Percentiles rank a stretch among this genome's conserved stretches.
These are phyloP conservation scores for Drosophila pseudoobscura DNA, from an alignment of 1,140 invertebrate species.

Conservation along the genomic window DNA sequence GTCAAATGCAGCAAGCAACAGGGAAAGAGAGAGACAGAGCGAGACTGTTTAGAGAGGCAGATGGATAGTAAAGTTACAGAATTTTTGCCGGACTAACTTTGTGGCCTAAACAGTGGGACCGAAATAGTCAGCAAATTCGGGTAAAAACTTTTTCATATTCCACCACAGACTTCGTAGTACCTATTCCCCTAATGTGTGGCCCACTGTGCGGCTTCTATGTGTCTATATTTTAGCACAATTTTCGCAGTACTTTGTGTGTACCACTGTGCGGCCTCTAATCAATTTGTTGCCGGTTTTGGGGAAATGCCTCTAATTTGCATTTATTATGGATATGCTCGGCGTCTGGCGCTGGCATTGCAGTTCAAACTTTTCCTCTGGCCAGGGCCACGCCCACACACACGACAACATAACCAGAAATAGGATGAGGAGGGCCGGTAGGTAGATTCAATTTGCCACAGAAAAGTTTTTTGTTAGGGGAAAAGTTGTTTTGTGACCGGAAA, in stretches of 20 bases:
- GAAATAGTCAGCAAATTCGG: background rate
- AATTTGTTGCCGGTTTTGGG: constrained; percentile 72
- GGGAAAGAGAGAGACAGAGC: constrained; percentile 7
- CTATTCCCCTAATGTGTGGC: no score
- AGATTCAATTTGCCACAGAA: constrained; percentile 62
- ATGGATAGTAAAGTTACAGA: constrained; percentile 31
- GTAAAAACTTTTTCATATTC: no score
- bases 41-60: constrained; percentile 1
- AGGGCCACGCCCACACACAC: constrained; percentile 72
- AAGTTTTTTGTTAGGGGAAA: constrained; percentile 54
- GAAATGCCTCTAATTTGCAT: constrained; percentile 81
- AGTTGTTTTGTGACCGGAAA: constrained; percentile 52
- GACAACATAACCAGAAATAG: constrained; percentile 10
- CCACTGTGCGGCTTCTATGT: no score
- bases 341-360: constrained; percentile 76
- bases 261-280: constrained; percentile 71
- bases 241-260: background rate
- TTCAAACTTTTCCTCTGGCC: constrained; percentile 59
- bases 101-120: constrained; percentile 40
- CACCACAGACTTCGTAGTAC: no score
- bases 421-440: background rate
- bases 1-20: constrained; percentile 59
- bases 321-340: constrained; percentile 77
- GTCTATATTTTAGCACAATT: no score
- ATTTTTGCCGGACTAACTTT: constrained; percentile 67